A percentile compares a stretch with the other conserved stretches of the same genome.
phyloP scores from a whole-genome alignment of 2,797 vertebrate genomes.

The Limosa lapponica region DNA sequence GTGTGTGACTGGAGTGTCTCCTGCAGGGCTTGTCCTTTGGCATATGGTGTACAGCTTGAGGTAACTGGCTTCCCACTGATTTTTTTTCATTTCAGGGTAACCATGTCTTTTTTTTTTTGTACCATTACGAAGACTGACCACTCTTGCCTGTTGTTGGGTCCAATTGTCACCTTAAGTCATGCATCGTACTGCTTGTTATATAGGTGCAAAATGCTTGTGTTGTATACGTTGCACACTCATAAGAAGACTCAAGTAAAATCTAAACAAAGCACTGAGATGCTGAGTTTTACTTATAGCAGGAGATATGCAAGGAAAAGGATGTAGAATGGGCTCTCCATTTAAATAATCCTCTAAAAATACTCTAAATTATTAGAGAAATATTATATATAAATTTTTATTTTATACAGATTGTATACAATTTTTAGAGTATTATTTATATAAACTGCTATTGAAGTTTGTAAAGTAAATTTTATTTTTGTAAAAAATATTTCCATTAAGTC shows the following conservation, averaged over 20 bases:
- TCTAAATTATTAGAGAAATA: background rate
- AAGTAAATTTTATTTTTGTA: background rate
- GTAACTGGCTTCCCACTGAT: rapidly evolving
- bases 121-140: background rate
- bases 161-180: background rate
- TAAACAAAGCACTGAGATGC: background rate
- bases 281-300: rapidly evolving
- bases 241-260: background rate
- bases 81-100: too few relatives aligned
- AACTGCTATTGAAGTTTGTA: background rate
- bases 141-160: background rate
- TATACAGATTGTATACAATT: background rate
- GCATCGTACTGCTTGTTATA: rapidly evolving
- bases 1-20: rapidly evolving
- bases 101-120: background rate
- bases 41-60: rapidly evolving
- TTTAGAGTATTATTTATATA: background rate
- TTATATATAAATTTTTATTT: background rate
- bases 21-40: background rate
- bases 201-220: rapidly evolving
- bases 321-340: background rate
- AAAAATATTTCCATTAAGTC: background rate
- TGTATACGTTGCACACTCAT: rapidly evolving
- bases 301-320: background rate
- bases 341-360: background rate